Evolutionary conservation across 2,113 vertebrate species (phyloP).

Genomic region (Monarcha castaneiventris): DNA sequence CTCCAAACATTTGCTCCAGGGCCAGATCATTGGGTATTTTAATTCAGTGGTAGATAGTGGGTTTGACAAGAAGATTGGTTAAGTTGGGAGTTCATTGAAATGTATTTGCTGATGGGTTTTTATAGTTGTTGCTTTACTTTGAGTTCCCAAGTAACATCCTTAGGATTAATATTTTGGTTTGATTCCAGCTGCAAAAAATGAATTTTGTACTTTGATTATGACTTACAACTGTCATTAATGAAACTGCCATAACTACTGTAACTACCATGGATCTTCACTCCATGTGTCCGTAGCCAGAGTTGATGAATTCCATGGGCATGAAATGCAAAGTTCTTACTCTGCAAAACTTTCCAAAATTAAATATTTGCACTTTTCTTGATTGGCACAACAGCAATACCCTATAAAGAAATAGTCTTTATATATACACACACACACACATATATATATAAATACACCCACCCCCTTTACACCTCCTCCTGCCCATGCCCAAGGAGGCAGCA

Average conservation of each 20-base stretch:
- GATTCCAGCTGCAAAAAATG: neutral
- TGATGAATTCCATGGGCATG: neutral
- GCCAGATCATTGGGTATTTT: neutral
- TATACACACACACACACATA: neutral
- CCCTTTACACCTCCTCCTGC: neutral
- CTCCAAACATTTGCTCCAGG: slow-evolving; percentile 15
- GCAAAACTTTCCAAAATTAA: neutral
- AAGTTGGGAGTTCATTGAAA: neutral
- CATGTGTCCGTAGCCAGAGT: neutral
- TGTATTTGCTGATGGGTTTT: neutral
- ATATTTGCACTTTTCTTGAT: neutral
- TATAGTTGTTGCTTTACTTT: neutral
- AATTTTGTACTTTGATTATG: neutral
- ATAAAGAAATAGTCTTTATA: neutral
- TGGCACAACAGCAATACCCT: neutral
- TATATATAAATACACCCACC: neutral
- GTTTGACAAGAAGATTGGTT: slow-evolving; percentile 43
- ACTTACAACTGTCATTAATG: neutral
- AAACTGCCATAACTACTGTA: neutral
- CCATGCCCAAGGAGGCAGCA: neutral
- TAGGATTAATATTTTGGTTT: neutral
- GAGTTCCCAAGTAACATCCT: neutral
- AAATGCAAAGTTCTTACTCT: neutral
- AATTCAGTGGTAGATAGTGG: neutral
- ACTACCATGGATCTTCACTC: neutral